Base-by-base conservation (phyloP, 2,888 invertebrate genomes). In the Halictus ligatus region DNA sequence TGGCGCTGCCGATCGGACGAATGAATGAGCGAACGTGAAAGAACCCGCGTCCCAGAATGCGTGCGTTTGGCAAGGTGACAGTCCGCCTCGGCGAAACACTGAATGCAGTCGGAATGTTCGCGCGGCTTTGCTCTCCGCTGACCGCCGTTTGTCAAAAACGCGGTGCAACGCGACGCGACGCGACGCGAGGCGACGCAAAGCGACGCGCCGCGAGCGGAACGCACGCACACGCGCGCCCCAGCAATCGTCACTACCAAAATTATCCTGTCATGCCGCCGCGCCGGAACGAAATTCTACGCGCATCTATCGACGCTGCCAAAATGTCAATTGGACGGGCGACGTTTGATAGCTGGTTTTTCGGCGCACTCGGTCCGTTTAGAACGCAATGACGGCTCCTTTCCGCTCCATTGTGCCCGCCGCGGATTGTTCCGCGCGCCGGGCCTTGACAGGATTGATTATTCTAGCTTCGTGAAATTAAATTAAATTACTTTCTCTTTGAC, bases 1-100 rank as follows among this genome's bases (percentile, higher is more conserved):
- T n/a, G 43, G 43, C 50, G 81, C 29, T n/a, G 71, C 4, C 43
- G 50, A 4, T 25, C n/a, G 18, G 40, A 58, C 35, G 69, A 43
- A 80, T 80, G 84, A 84, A 88, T 80, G 83, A 83, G 85, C 60
- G 84, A 83, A 84, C 35, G 4, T 35, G 35, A 87, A 87, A 89
- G 84, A 81, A 87, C 58, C 77, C 43, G 80, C 71, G 58, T 58
- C n/a, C 58, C 58, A 12, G n/a, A n/a, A 58, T 73, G 83, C 81
- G 82, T 77, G 83, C 74, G 77, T 84, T 89, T 90, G 89, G 90
- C 91, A 89, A 81, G 71, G 77, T 89, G 91, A 91, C 90, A 89
- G 83, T 84, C 5, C 73, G 81, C n/a, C 54, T 76, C 40, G 50
- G 58, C 69, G 78, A 64, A 71, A 71, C 13, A 71, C 69, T 67